phyloP scores from a whole-genome alignment of 2,888 invertebrate species.

The Chrysolina haemoptera region DNA sequence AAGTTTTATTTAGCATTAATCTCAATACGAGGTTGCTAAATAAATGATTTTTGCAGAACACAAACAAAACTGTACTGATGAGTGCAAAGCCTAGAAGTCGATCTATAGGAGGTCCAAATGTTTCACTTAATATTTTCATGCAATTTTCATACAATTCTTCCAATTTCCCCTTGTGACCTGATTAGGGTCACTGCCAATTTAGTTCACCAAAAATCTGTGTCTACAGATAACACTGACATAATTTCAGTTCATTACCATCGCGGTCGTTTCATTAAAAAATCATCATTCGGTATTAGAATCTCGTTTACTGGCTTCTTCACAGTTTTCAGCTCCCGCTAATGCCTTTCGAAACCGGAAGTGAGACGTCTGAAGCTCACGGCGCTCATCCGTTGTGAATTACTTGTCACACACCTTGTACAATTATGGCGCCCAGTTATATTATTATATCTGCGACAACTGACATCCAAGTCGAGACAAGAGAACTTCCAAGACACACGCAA shows the following conservation, averaged over 20 bases:
- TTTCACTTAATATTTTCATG: no score
- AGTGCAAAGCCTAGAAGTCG: no score
- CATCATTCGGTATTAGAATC: conserved; percentile 6
- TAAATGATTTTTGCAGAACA: no score
- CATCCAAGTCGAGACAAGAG: background rate
- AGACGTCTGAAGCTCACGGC: conserved; percentile 2
- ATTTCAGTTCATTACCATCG: background rate
- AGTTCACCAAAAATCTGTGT: no score
- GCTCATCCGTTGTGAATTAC: conserved; percentile 28
- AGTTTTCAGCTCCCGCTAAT: conserved; percentile 14
- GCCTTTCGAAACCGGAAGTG: conserved; percentile 19
- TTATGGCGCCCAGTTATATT: background rate
- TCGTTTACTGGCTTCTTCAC: conserved; percentile 16
- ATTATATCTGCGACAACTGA: background rate
- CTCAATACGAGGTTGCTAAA: no score
- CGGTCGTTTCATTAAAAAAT: conserved; percentile 7
- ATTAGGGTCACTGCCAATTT: no score
- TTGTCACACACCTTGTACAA: conserved; percentile 30
- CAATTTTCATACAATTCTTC: no score
- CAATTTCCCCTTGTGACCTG: no score
- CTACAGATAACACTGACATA: background rate
- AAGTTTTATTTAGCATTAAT: no score
- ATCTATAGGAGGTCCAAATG: no score
- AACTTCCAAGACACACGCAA: background rate
- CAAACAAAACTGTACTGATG: no score